Evolutionary conservation across 37 sponge, comb jelly and placozoan species (phyloP).

Genomic region (Cliona cf. orientalis): DNA sequence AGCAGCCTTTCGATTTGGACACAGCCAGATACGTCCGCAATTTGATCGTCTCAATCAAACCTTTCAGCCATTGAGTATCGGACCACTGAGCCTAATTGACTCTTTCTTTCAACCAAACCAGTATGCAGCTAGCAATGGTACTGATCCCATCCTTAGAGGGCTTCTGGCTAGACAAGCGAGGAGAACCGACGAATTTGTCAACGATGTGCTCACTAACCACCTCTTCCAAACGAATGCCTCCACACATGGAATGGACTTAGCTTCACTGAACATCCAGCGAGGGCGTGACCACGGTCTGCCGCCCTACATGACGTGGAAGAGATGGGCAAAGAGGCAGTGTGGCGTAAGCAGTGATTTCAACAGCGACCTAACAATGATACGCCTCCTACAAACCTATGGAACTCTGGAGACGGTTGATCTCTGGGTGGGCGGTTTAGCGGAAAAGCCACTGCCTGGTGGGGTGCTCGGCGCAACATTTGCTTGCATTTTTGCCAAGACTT

Average conservation of each 20-base stretch:
- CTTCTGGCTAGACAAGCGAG: slow-evolving; percentile 32
- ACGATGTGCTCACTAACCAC: slow-evolving; percentile 48
- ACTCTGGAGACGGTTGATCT: slow-evolving; percentile 73
- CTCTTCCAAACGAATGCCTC: slow-evolving; percentile 44
- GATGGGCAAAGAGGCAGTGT: slow-evolving; percentile 29
- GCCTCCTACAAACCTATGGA: slow-evolving; percentile 57
- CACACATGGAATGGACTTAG: slow-evolving; percentile 55
- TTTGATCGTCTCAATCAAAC: slow-evolving; percentile 58
- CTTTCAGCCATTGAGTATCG: slow-evolving; percentile 15
- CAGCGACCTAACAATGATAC: slow-evolving; percentile 22
- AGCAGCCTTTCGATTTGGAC: slow-evolving; percentile 85
- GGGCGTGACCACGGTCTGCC: slow-evolving; percentile 93
- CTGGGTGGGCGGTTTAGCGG: slow-evolving; percentile 83
- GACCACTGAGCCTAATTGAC: slow-evolving; percentile 44
- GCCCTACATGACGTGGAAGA: slow-evolving; percentile 59
- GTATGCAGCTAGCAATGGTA: slow-evolving; percentile 55
- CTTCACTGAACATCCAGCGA: slow-evolving; percentile 83
- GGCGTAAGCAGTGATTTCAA: slow-evolving; percentile 3
- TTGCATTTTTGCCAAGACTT: slow-evolving; percentile 83
- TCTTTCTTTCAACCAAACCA: slow-evolving; percentile 59
- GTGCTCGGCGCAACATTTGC: slow-evolving; percentile 88
- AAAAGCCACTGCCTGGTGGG: slow-evolving; percentile 65
- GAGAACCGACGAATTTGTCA: slow-evolving; percentile 66
- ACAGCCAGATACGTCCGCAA: slow-evolving; percentile 57
- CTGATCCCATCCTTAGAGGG: slow-evolving; percentile 84